Evolutionary conservation across 2,113 vertebrate species (phyloP).

Genomic region (Ploceus nigricollis): DNA sequence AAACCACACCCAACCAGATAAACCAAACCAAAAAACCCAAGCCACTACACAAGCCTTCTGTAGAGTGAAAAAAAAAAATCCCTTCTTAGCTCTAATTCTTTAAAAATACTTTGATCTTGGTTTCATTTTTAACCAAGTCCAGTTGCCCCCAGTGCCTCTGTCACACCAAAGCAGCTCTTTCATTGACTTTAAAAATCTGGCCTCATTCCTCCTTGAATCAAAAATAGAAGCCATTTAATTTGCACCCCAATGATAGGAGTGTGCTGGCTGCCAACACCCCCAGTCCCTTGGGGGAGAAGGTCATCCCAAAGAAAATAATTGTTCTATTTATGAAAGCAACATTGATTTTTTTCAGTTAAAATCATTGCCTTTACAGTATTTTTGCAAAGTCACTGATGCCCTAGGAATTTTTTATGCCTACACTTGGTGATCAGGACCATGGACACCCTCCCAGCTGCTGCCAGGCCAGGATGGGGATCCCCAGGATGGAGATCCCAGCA

Average conservation of each 20-base stretch:
- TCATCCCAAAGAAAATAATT: not conserved
- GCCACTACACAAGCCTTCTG: not conserved
- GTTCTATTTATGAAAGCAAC: not conserved
- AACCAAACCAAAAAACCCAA: not conserved
- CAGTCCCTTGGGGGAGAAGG: not conserved
- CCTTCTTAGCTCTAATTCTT: not conserved
- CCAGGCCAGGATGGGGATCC: not conserved
- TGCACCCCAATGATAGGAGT: not conserved
- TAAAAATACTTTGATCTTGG: not conserved
- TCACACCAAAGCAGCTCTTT: not conserved
- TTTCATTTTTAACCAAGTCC: not conserved
- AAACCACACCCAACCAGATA: not conserved
- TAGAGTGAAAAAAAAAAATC: fast-evolving
- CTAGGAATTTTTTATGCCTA: not conserved
- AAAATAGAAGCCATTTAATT: not conserved
- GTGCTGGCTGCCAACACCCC: not conserved
- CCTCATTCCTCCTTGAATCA: not conserved
- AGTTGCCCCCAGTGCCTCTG: not conserved
- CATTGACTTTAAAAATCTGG: not conserved
- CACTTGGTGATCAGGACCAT: too few species aligned
- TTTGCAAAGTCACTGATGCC: not conserved
- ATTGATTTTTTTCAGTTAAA: not conserved
- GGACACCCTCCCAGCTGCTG: not conserved
- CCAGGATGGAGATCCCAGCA: not conserved
- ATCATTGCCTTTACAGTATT: not conserved